These are phyloP conservation scores for Drosophila neutralis DNA, from an alignment of 2,888 invertebrate genomes.

Conservation along the genomic window DNA sequence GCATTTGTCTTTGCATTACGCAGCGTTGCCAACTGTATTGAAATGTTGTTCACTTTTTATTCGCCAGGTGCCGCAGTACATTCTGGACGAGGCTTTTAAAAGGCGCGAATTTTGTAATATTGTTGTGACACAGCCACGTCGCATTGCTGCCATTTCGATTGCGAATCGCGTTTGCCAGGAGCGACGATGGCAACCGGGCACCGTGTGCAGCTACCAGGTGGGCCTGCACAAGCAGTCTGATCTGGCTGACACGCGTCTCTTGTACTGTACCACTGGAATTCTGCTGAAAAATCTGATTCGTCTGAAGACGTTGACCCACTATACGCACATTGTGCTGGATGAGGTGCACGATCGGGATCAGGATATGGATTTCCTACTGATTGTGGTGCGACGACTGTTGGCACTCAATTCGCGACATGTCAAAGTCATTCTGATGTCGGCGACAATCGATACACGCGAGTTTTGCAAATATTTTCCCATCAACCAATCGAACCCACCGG, in stretches of 20 bases:
- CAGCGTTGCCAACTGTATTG: not conserved
- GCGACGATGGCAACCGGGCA: slow-evolving; percentile 92
- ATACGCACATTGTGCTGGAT: slow-evolving; percentile 95
- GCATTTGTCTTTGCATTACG: not conserved
- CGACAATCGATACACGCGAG: slow-evolving; percentile 90
- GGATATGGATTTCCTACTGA: slow-evolving; percentile 95
- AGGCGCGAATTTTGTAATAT: slow-evolving; percentile 91
- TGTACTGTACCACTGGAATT: slow-evolving; percentile 95
- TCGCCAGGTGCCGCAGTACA: slow-evolving; percentile 92
- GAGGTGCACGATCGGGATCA: slow-evolving; percentile 97
- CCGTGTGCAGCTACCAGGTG: slow-evolving; percentile 95
- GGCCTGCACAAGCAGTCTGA: slow-evolving; percentile 43
- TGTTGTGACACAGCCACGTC: slow-evolving; percentile 95
- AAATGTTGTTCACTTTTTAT: slow-evolving; percentile 13
- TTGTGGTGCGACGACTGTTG: slow-evolving; percentile 92
- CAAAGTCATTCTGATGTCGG: slow-evolving; percentile 96
- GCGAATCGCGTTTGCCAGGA: slow-evolving; percentile 93
- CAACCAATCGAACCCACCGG: slow-evolving; percentile 85
- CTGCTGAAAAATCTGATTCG: slow-evolving; percentile 91
- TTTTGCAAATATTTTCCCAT: slow-evolving; percentile 82
- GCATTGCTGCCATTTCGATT: slow-evolving; percentile 96
- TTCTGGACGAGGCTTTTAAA: slow-evolving; percentile 91
- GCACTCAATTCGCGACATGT: slow-evolving; percentile 87
- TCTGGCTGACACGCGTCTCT: slow-evolving; percentile 88
- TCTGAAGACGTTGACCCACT: slow-evolving; percentile 90